phyloP scores from a whole-genome alignment of 2,797 vertebrate genomes.

The Myotis daubentonii region DNA sequence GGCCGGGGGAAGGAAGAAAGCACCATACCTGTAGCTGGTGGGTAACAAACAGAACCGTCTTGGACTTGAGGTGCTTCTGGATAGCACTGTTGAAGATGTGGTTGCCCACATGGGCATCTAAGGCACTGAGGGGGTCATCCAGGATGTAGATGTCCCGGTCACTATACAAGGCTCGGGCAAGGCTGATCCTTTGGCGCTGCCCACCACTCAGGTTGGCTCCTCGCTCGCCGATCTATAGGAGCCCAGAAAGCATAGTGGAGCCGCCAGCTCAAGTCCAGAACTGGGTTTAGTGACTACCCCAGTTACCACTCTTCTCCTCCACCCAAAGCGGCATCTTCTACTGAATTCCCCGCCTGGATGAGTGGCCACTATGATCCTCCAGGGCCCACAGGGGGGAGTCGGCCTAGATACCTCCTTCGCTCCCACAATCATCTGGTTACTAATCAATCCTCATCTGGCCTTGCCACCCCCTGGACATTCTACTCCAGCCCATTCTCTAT shows the following conservation, averaged over 20 bases:
- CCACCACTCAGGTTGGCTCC: conserved; percentile 95
- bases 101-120: conserved; percentile 95
- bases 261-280: neutral
- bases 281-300: neutral
- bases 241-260: neutral
- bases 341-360: neutral
- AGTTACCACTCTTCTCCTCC: neutral
- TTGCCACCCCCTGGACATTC: neutral
- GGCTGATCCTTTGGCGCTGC: conserved; percentile 94
- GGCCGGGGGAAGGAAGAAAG: neutral
- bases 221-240: conserved; percentile 91
- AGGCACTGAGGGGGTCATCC: conserved; percentile 95
- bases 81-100: conserved; percentile 95
- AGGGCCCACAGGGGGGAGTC: neutral
- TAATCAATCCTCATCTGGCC: neutral
- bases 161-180: conserved; percentile 94
- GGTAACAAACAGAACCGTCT: conserved; percentile 94
- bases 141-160: conserved; percentile 93
- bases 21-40: conserved; percentile 93
- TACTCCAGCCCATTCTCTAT: neutral
- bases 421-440: neutral
- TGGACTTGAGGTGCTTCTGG: conserved; percentile 91
- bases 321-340: neutral
- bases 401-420: neutral
- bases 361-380: neutral